These are phyloP conservation scores for Halocynthia aurantium DNA, from an alignment of 23 tunicate species.

Conservation along the genomic window DNA sequence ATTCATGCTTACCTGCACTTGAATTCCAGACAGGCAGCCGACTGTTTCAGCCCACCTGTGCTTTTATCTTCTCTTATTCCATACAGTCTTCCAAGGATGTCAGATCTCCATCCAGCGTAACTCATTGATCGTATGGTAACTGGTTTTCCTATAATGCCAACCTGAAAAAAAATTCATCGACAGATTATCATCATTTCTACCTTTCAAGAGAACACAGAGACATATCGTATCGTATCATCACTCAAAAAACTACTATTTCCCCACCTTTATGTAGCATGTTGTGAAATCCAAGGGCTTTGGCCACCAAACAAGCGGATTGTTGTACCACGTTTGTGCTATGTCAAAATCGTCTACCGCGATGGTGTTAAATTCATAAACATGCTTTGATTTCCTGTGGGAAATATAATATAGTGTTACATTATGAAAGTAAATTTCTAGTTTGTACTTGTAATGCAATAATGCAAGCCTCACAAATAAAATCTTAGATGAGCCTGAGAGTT, in stretches of 20 bases:
- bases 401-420: neutral
- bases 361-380: constrained; percentile 4
- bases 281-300: constrained; percentile 23
- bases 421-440: neutral
- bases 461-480: neutral
- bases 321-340: neutral
- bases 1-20: constrained; percentile 53
- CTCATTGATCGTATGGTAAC: constrained; percentile 24
- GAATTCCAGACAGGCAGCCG: constrained; percentile 57
- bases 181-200: neutral
- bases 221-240: neutral
- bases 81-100: constrained; percentile 29
- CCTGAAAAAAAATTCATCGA: constrained; percentile 18
- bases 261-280: constrained; percentile 58
- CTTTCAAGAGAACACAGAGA: no score
- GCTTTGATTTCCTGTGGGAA: neutral
- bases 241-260: neutral
- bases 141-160: constrained; percentile 22
- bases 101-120: constrained; percentile 14
- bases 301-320: constrained; percentile 1
- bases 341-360: neutral
- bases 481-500: neutral
- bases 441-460: neutral
- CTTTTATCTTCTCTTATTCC: constrained; percentile 55
- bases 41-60: constrained; percentile 2